Conservation (phyloP, 2,113 vertebrate genomes). For the Zosterops hypoxanthus region DNA sequence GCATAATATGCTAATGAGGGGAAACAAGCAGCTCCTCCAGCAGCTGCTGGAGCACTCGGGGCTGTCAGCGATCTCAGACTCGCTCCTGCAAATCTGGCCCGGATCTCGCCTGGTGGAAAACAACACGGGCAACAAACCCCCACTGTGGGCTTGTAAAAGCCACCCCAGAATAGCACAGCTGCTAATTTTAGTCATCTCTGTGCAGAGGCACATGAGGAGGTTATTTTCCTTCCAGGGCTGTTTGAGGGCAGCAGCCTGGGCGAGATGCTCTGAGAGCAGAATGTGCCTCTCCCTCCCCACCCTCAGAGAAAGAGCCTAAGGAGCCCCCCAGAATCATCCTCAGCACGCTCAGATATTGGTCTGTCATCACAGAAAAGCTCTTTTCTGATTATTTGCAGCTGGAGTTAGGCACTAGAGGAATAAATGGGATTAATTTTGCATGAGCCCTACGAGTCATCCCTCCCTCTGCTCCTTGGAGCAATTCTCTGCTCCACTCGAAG, state of each 20-base stretch:
- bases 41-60: background rate
- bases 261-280: background rate
- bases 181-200: background rate
- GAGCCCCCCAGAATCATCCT: background rate
- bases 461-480: background rate
- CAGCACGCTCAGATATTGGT: background rate
- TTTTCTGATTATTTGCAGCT: background rate
- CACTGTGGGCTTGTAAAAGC: background rate
- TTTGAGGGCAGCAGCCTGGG: background rate
- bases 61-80: background rate
- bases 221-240: background rate
- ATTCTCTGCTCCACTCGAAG: background rate
- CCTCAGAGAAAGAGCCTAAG: background rate
- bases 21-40: background rate
- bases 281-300: background rate
- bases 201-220: background rate
- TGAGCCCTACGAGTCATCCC: background rate
- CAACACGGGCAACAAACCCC: background rate
- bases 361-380: background rate
- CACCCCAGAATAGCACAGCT: background rate
- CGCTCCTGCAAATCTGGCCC: background rate
- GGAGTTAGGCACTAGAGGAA: background rate
- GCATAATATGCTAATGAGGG: slow-evolving; percentile 35
- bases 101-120: background rate
- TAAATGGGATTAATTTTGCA: background rate